Conservation (phyloP, 2,797 vertebrate genomes). For the Paratrypauchen microcephalus region DNA sequence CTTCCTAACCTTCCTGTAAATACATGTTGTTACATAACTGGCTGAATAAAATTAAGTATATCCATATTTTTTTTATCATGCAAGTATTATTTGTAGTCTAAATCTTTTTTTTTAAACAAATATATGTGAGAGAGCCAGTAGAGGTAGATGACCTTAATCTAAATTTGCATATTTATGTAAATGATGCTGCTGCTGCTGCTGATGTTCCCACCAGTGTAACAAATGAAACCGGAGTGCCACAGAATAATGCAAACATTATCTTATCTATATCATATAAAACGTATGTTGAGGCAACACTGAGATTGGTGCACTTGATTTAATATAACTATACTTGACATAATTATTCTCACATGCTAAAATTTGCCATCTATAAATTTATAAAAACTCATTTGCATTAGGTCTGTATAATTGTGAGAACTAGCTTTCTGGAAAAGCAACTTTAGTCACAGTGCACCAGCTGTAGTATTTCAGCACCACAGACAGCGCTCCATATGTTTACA, state of each 20-base stretch:
- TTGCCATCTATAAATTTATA: neutral
- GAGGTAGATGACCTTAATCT: no score
- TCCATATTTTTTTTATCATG: no score
- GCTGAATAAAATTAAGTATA: neutral
- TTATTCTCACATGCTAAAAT: neutral
- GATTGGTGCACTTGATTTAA: neutral
- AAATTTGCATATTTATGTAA: no score
- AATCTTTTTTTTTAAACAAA: no score
- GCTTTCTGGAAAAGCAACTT: neutral
- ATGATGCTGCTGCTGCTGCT: no score
- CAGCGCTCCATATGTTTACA: conserved; percentile 12
- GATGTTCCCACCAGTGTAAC: no score
- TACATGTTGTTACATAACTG: neutral
- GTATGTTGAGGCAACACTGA: neutral
- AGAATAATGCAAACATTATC: neutral
- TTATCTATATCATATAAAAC: neutral
- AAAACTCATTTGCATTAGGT: neutral
- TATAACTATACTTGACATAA: neutral
- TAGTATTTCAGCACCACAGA: conserved; percentile 44
- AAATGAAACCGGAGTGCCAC: no score
- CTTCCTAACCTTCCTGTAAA: no score
- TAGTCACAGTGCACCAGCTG: neutral
- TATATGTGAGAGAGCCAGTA: no score
- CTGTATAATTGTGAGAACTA: neutral
- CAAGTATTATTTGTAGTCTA: no score